A percentile compares a stretch with the other conserved stretches of the same genome.
Evolutionary conservation across 2,888 invertebrate genomes (phyloP).

Genomic region (Conops quadrifasciatus): DNA sequence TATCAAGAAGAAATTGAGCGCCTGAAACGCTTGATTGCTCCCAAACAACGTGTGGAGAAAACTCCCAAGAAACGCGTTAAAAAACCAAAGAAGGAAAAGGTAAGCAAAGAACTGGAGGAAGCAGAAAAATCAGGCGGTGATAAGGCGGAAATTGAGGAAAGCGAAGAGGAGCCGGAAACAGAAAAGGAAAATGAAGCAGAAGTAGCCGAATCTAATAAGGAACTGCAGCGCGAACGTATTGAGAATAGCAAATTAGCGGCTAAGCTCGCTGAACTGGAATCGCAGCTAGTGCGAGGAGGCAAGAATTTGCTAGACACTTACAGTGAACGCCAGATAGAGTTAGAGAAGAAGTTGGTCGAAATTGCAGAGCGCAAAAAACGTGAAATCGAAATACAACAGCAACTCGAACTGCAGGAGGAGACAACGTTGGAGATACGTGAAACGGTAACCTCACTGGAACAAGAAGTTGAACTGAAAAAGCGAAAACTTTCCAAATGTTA

Average conservation of each 20-base stretch:
- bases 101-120: conserved; percentile 49
- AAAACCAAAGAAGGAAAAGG: conserved; percentile 56
- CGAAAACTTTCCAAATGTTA: conserved; percentile 90
- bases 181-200: conserved; percentile 61
- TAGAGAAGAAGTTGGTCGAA: conserved; percentile 86
- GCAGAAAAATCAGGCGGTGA: conserved; percentile 17
- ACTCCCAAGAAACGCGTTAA: conserved; percentile 51
- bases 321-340: conserved; percentile 88
- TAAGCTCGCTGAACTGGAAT: conserved; percentile 87
- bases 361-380: conserved; percentile 81
- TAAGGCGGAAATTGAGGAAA: conserved; percentile 46
- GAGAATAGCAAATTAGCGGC: conserved; percentile 79
- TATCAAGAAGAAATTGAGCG: conserved; percentile 94
- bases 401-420: conserved; percentile 92
- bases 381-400: conserved; percentile 90
- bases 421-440: conserved; percentile 88
- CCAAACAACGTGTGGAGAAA: conserved; percentile 63
- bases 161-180: conserved; percentile 64
- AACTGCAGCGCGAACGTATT: conserved; percentile 74
- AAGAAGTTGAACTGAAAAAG: conserved; percentile 96
- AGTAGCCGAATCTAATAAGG: conserved; percentile 58
- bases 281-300: conserved; percentile 92
- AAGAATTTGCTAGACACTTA: conserved; percentile 96
- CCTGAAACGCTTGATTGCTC: conserved; percentile 66
- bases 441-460: conserved; percentile 90